Percentiles rank a stretch among this genome's conserved stretches.
Conservation (phyloP, 2,797 vertebrate species). For the Synaphobranchus kaupii region DNA sequence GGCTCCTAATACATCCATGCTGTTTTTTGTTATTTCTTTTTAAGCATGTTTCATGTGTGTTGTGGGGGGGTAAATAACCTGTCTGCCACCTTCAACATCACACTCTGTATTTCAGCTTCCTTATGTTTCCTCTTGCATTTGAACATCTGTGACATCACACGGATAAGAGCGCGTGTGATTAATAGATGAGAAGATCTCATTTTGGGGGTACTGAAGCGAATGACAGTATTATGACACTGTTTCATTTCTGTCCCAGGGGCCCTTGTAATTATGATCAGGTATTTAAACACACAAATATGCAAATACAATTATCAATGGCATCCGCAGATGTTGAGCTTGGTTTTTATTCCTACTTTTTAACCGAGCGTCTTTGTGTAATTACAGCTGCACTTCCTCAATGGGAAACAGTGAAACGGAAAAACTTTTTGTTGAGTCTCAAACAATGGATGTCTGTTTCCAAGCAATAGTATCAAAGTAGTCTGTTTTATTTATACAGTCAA, state of each 20-base stretch:
- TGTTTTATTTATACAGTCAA: neutral
- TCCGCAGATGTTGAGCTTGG: neutral
- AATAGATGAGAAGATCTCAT: neutral
- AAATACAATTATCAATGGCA: neutral
- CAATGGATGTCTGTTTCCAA: neutral
- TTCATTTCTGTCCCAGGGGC: neutral
- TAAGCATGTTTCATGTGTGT: neutral
- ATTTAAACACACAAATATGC: neutral
- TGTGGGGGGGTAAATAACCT: neutral
- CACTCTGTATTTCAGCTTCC: neutral
- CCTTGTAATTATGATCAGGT: neutral
- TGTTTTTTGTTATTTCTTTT: neutral
- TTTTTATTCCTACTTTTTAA: neutral
- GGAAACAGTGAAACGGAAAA: neutral
- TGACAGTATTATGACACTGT: neutral
- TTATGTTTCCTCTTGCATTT: neutral
- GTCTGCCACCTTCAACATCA: neutral
- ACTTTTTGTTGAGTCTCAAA: neutral
- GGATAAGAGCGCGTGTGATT: conserved; percentile 12
- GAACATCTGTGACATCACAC: neutral
- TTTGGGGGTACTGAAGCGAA: neutral
- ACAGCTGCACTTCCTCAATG: neutral
- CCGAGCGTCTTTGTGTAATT: neutral
- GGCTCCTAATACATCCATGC: neutral
- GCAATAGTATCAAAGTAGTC: neutral